Conservation (phyloP, 2,797 vertebrate species). For the Octomys mimax region DNA sequence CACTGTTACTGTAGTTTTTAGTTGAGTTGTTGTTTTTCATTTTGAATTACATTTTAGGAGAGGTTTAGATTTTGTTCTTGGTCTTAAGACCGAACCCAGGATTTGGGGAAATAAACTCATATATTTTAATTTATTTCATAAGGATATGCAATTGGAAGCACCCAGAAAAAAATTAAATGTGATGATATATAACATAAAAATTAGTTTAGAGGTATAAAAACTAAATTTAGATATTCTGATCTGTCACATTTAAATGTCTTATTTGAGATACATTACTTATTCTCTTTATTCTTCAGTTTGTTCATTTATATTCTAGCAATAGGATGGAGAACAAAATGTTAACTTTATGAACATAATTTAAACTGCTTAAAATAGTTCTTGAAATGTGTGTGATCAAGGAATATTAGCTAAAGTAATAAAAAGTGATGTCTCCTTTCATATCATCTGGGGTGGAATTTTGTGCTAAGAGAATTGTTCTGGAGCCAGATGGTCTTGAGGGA, state of each 20-base stretch:
- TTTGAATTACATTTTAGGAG: no score
- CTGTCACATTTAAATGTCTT: slow-evolving; percentile 13
- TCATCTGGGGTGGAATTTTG: slow-evolving; percentile 51
- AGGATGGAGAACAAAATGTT: background rate
- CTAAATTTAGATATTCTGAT: background rate
- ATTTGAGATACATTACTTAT: background rate
- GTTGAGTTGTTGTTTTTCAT: no score
- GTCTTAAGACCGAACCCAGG: no score
- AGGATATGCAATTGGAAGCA: background rate
- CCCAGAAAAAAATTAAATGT: background rate
- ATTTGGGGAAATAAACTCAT: background rate
- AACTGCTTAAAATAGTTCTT: slow-evolving; percentile 13
- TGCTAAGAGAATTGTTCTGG: slow-evolving; percentile 58
- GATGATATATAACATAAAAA: background rate
- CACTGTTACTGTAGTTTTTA: background rate
- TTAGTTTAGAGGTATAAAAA: background rate
- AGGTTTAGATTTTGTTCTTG: no score
- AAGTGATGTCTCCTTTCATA: background rate
- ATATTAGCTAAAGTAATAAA: slow-evolving; percentile 37
- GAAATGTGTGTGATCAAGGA: background rate
- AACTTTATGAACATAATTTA: slow-evolving; percentile 2
- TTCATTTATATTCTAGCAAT: background rate
- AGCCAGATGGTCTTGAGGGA: slow-evolving; percentile 62
- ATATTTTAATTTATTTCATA: background rate
- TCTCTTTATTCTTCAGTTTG: background rate